A percentile compares a stretch with the other conserved stretches of the same genome.
Conservation (phyloP, 2,888 invertebrate species). For the Bugula neritina region DNA sequence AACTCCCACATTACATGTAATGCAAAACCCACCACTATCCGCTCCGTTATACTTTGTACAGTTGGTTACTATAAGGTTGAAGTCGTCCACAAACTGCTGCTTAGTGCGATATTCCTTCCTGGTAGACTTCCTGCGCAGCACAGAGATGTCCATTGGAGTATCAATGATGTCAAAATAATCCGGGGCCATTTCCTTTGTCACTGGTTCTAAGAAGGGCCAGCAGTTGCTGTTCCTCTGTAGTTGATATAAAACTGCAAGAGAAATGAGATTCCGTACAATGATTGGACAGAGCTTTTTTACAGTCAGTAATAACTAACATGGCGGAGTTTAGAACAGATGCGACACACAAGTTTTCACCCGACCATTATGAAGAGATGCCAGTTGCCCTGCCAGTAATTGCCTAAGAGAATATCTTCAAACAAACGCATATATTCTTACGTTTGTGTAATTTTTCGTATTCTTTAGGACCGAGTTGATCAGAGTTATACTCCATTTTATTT, state of each 20-base stretch:
- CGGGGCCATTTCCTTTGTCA: slow-evolving; percentile 10
- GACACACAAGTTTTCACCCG: no score
- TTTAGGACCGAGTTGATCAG: neutral
- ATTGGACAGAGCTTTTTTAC: neutral
- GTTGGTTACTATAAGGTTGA: slow-evolving; percentile 81
- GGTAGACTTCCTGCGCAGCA: slow-evolving; percentile 30
- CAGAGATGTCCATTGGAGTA: slow-evolving; percentile 45
- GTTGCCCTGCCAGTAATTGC: neutral
- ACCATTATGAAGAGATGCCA: no score
- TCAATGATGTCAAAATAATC: slow-evolving; percentile 25
- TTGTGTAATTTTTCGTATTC: slow-evolving; percentile 22
- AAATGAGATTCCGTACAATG: neutral
- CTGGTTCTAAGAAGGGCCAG: slow-evolving; percentile 23
- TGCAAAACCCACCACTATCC: slow-evolving; percentile 66
- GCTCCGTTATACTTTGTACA: slow-evolving; percentile 84
- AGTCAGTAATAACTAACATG: neutral
- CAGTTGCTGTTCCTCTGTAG: slow-evolving; percentile 15
- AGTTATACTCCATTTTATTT: neutral
- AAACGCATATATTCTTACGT: neutral
- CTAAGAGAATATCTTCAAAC: no score
- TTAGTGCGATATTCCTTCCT: slow-evolving; percentile 28
- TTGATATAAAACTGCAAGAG: slow-evolving; percentile 21
- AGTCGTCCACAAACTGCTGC: slow-evolving; percentile 58
- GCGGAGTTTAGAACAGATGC: no score
- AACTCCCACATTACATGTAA: neutral